These are phyloP conservation scores for Sebastes variabilis DNA, from an alignment of 2,797 vertebrate genomes.

Conservation along the genomic window DNA sequence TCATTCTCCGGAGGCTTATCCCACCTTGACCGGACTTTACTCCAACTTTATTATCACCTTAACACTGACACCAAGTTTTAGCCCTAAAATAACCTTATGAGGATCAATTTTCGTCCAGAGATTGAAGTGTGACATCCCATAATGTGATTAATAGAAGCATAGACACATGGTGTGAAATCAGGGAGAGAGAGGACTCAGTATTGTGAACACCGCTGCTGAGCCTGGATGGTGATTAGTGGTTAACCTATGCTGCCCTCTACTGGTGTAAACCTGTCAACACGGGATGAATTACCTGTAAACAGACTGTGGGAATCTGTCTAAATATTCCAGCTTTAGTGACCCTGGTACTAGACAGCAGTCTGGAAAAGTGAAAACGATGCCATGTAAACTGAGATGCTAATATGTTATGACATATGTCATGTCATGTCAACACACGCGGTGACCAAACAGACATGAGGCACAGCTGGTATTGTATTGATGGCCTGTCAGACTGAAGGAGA, in stretches of 20 bases:
- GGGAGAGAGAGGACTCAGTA: background rate
- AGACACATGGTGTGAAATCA: background rate
- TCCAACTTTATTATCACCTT: background rate
- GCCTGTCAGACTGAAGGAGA: slow-evolving; percentile 17
- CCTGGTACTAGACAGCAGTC: slow-evolving; percentile 1
- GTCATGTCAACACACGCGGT: slow-evolving; percentile 30
- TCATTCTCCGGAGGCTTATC: background rate
- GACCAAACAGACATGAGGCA: slow-evolving; percentile 20
- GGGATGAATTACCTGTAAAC: background rate
- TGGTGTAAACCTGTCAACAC: slow-evolving; percentile 26
- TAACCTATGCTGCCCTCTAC: slow-evolving; percentile 61
- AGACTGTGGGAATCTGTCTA: background rate
- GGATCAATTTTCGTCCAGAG: background rate
- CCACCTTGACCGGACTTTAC: background rate
- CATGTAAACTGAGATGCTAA: slow-evolving; percentile 48
- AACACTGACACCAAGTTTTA: background rate
- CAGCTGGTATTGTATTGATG: slow-evolving; percentile 35
- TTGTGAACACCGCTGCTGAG: background rate
- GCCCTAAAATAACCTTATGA: background rate
- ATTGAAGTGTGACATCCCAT: background rate
- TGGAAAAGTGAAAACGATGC: slow-evolving; percentile 42
- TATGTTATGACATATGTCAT: background rate
- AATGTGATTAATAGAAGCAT: background rate
- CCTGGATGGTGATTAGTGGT: background rate
- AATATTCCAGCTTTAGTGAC: background rate